Evolutionary conservation across 2,888 invertebrate genomes (phyloP), one percentile per base, ranked within the genome.

Genomic region (Taphrorychus bicolor): DNA sequence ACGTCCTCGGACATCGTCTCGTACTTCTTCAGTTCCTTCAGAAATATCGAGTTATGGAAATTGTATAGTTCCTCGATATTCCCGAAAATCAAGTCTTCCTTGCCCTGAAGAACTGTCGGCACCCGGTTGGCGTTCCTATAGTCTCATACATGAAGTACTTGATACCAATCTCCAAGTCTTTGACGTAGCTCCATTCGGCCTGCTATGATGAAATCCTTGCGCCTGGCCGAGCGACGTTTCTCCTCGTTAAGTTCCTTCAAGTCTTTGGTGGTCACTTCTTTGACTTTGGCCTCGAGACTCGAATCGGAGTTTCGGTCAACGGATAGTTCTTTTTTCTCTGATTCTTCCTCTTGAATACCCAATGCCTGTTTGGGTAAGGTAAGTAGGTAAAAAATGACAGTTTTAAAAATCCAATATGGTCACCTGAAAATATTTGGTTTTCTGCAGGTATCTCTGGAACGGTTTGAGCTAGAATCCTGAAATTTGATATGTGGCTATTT

Each of bases 131-230:
- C 83, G 11, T 84, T 87, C 70, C 90, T 86, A n/a, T n/a, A 84
- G 94, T 92, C 78, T 95, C 95, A 21, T 91, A 88, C 64, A 95
- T 83, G 81, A 94, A 96, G 74, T 90, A 92, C 73, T 91, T 91
- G 71, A 98, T 94, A 82, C 97, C 98, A 0, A 91, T 94, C 81
- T 97, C 95, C 71, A 98, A 84, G 83, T 98, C 98, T 80, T 97
- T 97, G 0, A 98, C 98, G 81, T 98, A 98, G 0, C 95, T 93
- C 66, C 97, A 88, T 82, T 98, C 98, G 0, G 98, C 98, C 84
- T 97, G 96, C 96, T 97, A 98, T 98, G 75, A 98, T 97, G 79
- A 97, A 97, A 92, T 98, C 98, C 89, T 97, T 95, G 78, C 97
- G 87, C 56, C 97, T 86, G 0, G 97, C 96, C 59, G 96, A 95